Base-by-base conservation (phyloP, 1,140 invertebrate species). In the Chymomyza costata region DNA sequence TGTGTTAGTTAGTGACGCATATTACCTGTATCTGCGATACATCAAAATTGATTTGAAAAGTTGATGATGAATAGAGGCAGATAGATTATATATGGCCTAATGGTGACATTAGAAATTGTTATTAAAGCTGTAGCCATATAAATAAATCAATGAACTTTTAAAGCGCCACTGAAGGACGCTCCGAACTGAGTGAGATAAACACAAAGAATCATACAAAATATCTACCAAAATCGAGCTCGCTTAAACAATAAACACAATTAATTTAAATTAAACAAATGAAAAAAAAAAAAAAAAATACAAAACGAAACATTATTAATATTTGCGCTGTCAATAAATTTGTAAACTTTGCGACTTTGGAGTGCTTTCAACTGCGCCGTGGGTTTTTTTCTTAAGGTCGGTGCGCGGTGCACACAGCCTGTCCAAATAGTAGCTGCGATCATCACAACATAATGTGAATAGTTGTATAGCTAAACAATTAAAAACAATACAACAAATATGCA, bases 251-350 rank as follows among this genome's bases (percentile, higher is more conserved):
- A 56, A 31, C 8, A 65, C 70, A 76, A 80, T 78, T 78, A 80
- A 78, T 80, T 80, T 57, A 80, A 78, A 71, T 76, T 66, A 78
- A 66, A 19, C 61, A 46, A 76, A 76, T 49, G 8, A 19, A 31
- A 44, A 44, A 44, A 34, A 62, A 60, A 35, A 59, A 38, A 55
- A 58, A 50, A 25, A 43, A 16, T 53, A 14, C 30, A 28, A 28
- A 2, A 7, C 3, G 21, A 14, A 21, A 17, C 39, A 30, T 50
- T 13, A 61, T 76, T 62, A 70, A 71, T 76, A 78, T 80, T 78
- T 80, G 66, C 37, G 39, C 58, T 71, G 71, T 80, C 73, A 78
- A 78, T 80, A 78, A 80, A 80, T 71, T 80, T 64, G 32, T 76
- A 57, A 78, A 78, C 71, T 78, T 78, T 78, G 62, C 51, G 47